Conservation (phyloP, 35 echinoderm and acorn worm species). For the Apostichopus japonicus region DNA sequence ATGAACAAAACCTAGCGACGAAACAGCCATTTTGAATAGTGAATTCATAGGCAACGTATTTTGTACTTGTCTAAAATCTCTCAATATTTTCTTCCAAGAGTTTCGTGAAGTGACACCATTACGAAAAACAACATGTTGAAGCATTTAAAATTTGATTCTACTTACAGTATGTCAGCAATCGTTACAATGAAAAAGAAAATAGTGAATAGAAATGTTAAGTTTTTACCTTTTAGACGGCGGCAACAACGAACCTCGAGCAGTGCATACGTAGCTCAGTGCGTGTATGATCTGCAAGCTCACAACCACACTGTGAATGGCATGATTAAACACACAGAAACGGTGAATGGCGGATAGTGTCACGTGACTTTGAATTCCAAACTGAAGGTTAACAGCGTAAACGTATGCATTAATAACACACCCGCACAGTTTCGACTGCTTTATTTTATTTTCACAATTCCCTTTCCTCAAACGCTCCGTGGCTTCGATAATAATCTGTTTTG, state of each 20-base stretch:
- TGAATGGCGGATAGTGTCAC: constrained; percentile 46
- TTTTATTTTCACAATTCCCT: constrained; percentile 31
- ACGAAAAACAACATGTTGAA: constrained; percentile 36
- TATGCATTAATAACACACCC: constrained; percentile 50
- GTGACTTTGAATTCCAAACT: constrained; percentile 46
- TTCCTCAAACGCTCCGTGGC: constrained; percentile 11
- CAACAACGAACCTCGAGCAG: constrained; percentile 26
- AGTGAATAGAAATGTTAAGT: constrained; percentile 29
- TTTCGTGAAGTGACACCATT: constrained; percentile 11
- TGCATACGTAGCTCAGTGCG: constrained; percentile 15
- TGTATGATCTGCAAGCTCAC: constrained; percentile 19
- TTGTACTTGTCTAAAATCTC: constrained; percentile 19
- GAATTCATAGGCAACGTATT: constrained; percentile 32
- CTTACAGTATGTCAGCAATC: neutral
- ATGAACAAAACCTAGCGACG: constrained; percentile 30
- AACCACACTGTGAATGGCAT: constrained; percentile 39
- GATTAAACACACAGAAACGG: constrained; percentile 43
- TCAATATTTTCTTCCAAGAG: constrained; percentile 18
- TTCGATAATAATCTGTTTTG: constrained; percentile 35
- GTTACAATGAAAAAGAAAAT: constrained; percentile 25
- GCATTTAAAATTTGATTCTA: neutral
- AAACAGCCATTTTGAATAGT: constrained; percentile 52
- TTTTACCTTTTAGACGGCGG: constrained; percentile 42
- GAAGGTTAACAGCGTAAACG: constrained; percentile 38
- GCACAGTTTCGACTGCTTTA: constrained; percentile 44